Base-by-base conservation (phyloP, 2,113 vertebrate genomes). In the Nycticorax nycticorax region DNA sequence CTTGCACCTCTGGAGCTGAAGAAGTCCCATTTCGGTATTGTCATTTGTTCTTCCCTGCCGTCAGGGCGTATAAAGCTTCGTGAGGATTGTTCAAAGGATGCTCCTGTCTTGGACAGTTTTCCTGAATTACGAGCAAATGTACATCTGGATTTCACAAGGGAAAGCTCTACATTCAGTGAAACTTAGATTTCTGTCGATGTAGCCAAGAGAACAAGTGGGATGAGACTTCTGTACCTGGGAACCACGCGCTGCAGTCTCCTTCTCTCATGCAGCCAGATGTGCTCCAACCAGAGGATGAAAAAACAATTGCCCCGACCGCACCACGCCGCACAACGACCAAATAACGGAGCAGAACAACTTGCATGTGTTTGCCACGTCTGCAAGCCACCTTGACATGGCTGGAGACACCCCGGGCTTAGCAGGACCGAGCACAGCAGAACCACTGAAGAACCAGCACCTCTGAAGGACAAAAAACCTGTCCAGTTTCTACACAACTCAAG, bases 231-330 rank as follows among this genome's bases (percentile, higher is more conserved):
- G 66, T 16, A 28, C 30, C 33, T 4, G 17, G 33, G 53, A 37
- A n/a, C 15, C 24, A 5, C 2, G 5, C 7, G 0, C 16, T 11
- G 5, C 21, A 7, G 13, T 26, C 6, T 19, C 4, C 27, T n/a
- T 8, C n/a, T 11, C 30, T 50, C 13, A 3, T 1, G 21, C 24
- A 6, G 10, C 12, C 59, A 17, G 20, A 35, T 8, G 35, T 4
- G 35, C 14, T 64, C 57, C 77, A 57, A 73, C 6, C 66, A 63
- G 28, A 66, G 52, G 41, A 45, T 23, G 27, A 71, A 78, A 78
- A 62, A 8, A 45, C 12, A 13, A 14, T 6, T 21, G 30, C n/a
- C 35, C 30, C 3, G 4, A 56, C 30, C 48, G 5, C 72, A 26
- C 32, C 35, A 21, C 37, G 7, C 21, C 3, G 8, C 26, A 14